Evolutionary conservation across 2,113 vertebrate genomes (phyloP).

Genomic region (Peucedramus taeniatus): DNA sequence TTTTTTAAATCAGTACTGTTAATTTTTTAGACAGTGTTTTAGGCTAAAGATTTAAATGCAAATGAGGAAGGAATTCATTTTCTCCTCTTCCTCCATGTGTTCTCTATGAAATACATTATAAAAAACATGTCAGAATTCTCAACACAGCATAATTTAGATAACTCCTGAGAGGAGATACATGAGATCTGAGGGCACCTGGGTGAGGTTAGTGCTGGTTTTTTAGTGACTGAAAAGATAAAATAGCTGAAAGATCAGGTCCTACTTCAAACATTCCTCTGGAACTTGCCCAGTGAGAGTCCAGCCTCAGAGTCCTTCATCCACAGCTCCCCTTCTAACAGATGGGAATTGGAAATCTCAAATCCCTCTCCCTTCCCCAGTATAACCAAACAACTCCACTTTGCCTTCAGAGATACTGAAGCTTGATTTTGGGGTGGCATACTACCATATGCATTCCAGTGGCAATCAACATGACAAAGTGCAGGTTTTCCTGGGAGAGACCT

Average conservation of each 20-base stretch:
- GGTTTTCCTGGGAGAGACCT: background rate
- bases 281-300: background rate
- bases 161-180: background rate
- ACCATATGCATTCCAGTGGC: background rate
- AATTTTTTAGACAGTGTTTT: background rate
- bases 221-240: background rate
- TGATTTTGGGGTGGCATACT: background rate
- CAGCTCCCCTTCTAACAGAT: background rate
- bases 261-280: background rate
- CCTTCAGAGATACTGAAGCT: background rate
- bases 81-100: background rate
- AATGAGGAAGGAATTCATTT: background rate
- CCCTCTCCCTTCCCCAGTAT: background rate
- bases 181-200: background rate
- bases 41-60: background rate
- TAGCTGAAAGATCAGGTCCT: background rate
- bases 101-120: background rate
- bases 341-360: background rate
- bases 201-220: background rate
- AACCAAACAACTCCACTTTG: background rate
- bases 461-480: background rate
- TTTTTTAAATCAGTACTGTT: background rate
- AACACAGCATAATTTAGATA: background rate
- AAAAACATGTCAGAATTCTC: background rate
- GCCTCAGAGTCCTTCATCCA: background rate